Evolutionary conservation across 2,797 vertebrate genomes (phyloP).

Genomic region (Sitta carolinensis): DNA sequence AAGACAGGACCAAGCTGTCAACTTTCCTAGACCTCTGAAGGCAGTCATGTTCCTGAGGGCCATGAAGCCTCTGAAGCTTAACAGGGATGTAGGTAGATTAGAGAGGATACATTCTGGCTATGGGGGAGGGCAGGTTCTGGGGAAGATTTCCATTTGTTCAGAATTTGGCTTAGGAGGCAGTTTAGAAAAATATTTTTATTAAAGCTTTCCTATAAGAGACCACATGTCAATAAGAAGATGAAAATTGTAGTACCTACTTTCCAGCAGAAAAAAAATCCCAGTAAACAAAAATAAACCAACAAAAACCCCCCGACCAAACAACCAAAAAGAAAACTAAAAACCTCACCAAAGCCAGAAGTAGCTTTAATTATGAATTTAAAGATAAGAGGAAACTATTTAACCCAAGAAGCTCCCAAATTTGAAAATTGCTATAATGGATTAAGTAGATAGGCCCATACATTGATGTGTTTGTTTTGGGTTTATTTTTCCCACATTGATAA

Average conservation of each 20-base stretch:
- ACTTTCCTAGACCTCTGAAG: neutral
- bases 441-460: neutral
- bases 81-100: too few species aligned
- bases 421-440: neutral
- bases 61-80: neutral
- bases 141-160: neutral
- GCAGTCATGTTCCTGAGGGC: neutral
- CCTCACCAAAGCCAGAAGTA: fast-evolving
- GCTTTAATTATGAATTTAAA: neutral
- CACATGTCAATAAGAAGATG: neutral
- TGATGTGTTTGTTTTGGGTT: neutral
- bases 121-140: neutral
- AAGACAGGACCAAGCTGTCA: neutral
- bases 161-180: neutral
- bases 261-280: neutral
- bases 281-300: neutral
- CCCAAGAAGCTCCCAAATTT: fast-evolving
- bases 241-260: neutral
- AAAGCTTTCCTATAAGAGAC: neutral
- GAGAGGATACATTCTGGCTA: neutral
- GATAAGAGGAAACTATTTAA: neutral
- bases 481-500: neutral
- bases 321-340: neutral
- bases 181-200: neutral
- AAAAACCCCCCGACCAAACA: neutral